Percentiles rank a stretch among this genome's conserved stretches.
phyloP scores from a whole-genome alignment of 1,140 invertebrate species.

The Lepidurus couesii region DNA sequence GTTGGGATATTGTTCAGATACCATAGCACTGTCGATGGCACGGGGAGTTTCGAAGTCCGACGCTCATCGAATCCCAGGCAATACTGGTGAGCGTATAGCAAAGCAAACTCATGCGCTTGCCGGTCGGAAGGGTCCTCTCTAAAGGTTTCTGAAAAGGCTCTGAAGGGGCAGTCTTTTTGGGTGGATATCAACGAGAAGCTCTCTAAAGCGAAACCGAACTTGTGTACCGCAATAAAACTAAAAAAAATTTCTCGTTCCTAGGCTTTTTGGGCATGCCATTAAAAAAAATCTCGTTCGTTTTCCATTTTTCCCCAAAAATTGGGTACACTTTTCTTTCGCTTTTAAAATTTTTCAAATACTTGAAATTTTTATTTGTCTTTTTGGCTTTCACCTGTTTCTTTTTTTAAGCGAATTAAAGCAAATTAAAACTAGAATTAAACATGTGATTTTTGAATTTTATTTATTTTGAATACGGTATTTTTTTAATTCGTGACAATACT shows the following conservation, averaged over 20 bases:
- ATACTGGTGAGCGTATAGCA: background rate
- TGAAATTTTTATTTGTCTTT: background rate
- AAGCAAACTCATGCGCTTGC: background rate
- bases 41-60: background rate
- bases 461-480: background rate
- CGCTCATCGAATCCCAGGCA: conserved; percentile 20
- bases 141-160: too few relatives aligned
- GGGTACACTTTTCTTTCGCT: background rate
- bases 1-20: background rate
- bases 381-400: background rate
- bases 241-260: too few relatives aligned
- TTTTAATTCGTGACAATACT: background rate
- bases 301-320: background rate
- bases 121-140: too few relatives aligned
- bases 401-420: background rate
- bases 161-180: too few relatives aligned
- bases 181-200: too few relatives aligned
- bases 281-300: background rate
- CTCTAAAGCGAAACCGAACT: too few relatives aligned
- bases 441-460: background rate
- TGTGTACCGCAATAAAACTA: too few relatives aligned
- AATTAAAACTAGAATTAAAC: background rate
- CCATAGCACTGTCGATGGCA: background rate
- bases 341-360: background rate
- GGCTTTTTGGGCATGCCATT: background rate